Conservation (phyloP, 2,113 vertebrate species). For the Chrysochloris asiatica region DNA sequence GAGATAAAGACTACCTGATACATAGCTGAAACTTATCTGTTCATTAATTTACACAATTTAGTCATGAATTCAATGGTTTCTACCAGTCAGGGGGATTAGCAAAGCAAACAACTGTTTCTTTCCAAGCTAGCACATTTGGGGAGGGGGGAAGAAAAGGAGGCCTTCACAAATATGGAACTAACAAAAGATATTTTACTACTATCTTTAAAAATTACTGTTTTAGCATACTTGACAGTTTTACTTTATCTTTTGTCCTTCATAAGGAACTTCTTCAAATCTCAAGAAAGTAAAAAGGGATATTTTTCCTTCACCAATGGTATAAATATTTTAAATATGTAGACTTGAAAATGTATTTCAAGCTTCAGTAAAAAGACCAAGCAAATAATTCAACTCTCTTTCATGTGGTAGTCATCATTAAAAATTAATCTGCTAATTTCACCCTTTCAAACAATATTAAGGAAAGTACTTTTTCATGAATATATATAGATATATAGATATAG, state of each 20-base stretch:
- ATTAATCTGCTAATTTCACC: conserved; percentile 75
- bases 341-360: conserved; percentile 71
- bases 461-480: conserved; percentile 19
- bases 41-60: not conserved
- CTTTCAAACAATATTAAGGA: conserved; percentile 68
- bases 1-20: not conserved
- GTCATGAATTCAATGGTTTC: not conserved
- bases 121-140: not conserved
- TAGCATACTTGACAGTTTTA: conserved; percentile 58
- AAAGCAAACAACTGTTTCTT: not conserved
- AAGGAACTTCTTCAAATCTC: conserved; percentile 70
- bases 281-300: conserved; percentile 60
- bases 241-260: conserved; percentile 72
- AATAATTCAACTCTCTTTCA: conserved; percentile 69
- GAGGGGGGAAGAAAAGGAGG: not conserved
- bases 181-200: not conserved
- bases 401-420: conserved; percentile 72
- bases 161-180: not conserved
- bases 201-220: conserved; percentile 38
- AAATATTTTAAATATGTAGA: conserved; percentile 82
- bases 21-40: no score
- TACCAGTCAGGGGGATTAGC: not conserved
- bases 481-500: not conserved
- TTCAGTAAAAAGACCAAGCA: conserved; percentile 63
- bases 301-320: conserved; percentile 70